Evolutionary conservation across 2,888 invertebrate genomes (phyloP).

Genomic region (Oeneis ivallda): DNA sequence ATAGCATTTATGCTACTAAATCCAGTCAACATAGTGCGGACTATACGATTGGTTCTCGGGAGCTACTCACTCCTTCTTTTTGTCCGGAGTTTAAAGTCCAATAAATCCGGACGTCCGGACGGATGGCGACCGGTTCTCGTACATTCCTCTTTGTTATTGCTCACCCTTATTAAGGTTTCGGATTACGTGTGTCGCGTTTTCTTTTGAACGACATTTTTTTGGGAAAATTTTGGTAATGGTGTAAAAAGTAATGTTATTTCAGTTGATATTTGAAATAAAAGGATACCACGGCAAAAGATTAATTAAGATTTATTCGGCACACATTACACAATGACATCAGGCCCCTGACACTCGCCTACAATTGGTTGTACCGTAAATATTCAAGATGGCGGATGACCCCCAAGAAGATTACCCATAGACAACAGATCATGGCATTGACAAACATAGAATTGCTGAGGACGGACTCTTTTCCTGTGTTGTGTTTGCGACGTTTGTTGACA

Average conservation of each 20-base stretch:
- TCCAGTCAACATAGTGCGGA: conserved; percentile 23
- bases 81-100: conserved; percentile 28
- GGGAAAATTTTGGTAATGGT: not conserved
- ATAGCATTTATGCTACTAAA: conserved; percentile 15
- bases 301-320: no score
- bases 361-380: no score
- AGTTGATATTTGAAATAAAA: no score
- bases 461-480: no score
- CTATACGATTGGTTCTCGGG: conserved; percentile 19
- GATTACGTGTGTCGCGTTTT: conserved; percentile 8
- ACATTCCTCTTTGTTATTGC: conserved; percentile 37
- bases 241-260: not conserved
- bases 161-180: conserved; percentile 28
- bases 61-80: conserved; percentile 25
- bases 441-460: no score
- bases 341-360: no score
- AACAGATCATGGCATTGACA: no score
- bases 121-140: conserved; percentile 32
- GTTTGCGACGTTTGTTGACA: no score
- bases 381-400: no score
- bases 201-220: conserved; percentile 14
- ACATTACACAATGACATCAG: no score
- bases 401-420: no score
- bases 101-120: conserved; percentile 36
- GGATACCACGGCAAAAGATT: no score